Percentiles rank a stretch among this genome's conserved stretches.
These are phyloP conservation scores for Coptotermes formosanus DNA, from an alignment of 1,140 invertebrate genomes.

Conservation along the genomic window DNA sequence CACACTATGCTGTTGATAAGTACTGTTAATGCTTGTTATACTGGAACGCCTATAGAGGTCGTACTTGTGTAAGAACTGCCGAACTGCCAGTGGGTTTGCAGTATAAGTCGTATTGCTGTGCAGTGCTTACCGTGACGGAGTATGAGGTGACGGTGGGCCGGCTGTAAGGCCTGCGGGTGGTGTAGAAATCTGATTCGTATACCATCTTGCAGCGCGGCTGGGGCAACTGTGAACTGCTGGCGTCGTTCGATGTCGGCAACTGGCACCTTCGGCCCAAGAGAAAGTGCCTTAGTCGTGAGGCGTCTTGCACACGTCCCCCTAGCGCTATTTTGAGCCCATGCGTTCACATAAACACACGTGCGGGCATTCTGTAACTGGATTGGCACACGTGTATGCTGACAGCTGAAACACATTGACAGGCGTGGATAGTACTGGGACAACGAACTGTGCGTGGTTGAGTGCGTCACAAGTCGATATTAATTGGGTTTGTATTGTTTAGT, in stretches of 20 bases:
- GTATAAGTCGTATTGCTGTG: not conserved
- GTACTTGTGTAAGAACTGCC: no score
- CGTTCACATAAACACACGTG: not conserved
- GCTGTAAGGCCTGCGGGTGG: conserved; percentile 76
- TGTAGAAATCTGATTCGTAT: conserved; percentile 87
- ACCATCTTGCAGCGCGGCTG: conserved; percentile 62
- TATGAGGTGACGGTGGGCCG: conserved; percentile 70
- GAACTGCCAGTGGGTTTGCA: not conserved
- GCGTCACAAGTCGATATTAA: no score
- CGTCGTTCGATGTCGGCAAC: conserved; percentile 26
- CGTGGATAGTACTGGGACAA: no score
- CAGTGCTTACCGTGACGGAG: conserved; percentile 67
- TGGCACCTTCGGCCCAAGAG: not conserved
- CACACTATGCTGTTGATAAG: no score
- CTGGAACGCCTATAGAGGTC: no score
- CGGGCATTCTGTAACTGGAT: no score
- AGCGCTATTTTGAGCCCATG: not conserved
- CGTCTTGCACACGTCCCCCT: not conserved
- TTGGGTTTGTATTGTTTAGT: no score
- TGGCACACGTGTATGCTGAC: no score
- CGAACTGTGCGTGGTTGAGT: no score
- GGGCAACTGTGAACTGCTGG: not conserved
- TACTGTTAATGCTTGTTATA: no score
- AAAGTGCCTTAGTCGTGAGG: not conserved
- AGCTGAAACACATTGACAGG: no score